Base-by-base conservation (phyloP, 2,113 vertebrate species). In the Sorex fumeus region DNA sequence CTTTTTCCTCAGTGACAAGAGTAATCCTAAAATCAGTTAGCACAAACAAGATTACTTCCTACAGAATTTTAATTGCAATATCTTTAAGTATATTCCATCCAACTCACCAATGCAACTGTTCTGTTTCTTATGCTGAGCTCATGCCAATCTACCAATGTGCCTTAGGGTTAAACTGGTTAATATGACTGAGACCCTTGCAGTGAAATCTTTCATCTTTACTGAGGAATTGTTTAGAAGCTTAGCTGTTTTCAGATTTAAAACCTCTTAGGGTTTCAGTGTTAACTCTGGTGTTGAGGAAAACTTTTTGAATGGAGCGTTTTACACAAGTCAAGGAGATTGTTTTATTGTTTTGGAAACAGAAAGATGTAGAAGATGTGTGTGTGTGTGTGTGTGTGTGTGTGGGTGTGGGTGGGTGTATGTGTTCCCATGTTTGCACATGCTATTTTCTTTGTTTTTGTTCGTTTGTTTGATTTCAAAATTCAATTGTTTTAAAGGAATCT, bases 181-280 rank as follows among this genome's bases (percentile, higher is more conserved):
- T 62, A 74, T 66, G 11, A 75, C 32, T 28, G 84, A 43, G 27
- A 77, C 19, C 15, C n/a, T 88, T 74, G 10, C 28, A 76, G 10
- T 83, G 50, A 86, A 95, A 71, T 75, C 9, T 84, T 34, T 94
- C 25, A 8, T 87, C 45, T 91, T 89, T 69, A 62, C 53, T 64
- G 6, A 19, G n/a, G 23, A 57, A 62, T 69, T 76, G 60, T 87
- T 82, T 71, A 87, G 53, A 89, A 87, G 12, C 11, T 91, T 69
- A 45, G 40, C 72, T 93, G 72, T 30, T 32, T 67, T 91, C 75
- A 66, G 30, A 78, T 70, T 32, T 84, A 82, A 90, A 92, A 81
- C 21, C 13, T 70, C 40, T 81, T 92, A 84, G 6, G 6, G 13
- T 90, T 87, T 93, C 47, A 50, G 47, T 50, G 47, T 50, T 50